Conservation (phyloP, 1,140 invertebrate genomes). For the Araneus ventricosus region DNA sequence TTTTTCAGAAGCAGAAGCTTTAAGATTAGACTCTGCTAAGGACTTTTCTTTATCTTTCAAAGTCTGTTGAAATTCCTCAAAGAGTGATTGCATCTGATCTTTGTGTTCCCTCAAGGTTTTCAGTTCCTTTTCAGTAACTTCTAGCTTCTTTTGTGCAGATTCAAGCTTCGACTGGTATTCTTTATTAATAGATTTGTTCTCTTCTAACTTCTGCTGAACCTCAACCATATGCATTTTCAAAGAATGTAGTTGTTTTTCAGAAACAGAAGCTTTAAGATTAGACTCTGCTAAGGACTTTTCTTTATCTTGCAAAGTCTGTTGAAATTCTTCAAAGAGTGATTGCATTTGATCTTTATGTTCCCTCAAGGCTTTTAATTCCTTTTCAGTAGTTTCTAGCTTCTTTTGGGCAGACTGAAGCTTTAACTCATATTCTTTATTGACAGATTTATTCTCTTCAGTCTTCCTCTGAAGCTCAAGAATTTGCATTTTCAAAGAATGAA, state of each 20-base stretch:
- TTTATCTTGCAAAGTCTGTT: slow-evolving; percentile 7
- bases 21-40: not conserved
- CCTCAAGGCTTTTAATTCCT: not conserved
- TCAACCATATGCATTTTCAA: not conserved
- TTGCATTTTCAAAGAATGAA: not conserved
- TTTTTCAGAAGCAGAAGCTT: not conserved
- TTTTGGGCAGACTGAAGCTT: not conserved
- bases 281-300: slow-evolving; percentile 35
- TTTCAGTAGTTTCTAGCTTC: not conserved
- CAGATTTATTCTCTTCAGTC: not conserved
- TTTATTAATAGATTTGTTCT: not conserved
- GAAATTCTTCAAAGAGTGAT: not conserved
- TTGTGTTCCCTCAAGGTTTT: not conserved
- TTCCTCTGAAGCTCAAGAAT: not conserved
- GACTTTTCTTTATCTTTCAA: slow-evolving; percentile 19
- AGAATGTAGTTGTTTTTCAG: not conserved
- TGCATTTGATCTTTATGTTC: not conserved
- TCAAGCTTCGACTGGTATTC: not conserved
- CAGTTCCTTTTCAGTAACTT: not conserved
- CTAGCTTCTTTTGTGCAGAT: not conserved
- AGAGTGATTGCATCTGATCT: not conserved
- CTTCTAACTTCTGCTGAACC: not conserved
- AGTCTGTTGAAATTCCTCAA: not conserved
- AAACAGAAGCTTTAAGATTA: not conserved
- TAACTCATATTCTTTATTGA: not conserved